Evolutionary conservation across 2,888 invertebrate genomes (phyloP).

Genomic region (Bugulina stolonifera): DNA sequence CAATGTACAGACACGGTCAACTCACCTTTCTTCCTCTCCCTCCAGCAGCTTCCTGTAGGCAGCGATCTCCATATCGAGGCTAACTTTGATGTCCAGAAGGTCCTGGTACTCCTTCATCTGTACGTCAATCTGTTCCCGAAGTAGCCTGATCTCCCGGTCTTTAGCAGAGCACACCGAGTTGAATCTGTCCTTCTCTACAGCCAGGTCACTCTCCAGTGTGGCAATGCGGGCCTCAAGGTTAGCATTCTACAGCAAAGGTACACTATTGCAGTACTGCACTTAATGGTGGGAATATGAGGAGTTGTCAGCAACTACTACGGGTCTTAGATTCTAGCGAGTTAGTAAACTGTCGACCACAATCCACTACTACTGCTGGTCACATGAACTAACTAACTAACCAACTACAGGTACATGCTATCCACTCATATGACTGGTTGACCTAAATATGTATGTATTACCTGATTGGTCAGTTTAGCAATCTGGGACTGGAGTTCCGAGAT

Average conservation of each 20-base stretch:
- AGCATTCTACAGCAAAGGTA: constrained; percentile 38
- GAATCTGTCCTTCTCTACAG: constrained; percentile 72
- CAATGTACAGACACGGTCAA: too few species aligned
- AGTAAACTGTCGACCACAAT: too few species aligned
- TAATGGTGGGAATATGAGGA: too few species aligned
- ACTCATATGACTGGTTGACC: too few species aligned
- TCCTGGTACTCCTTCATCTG: constrained; percentile 92
- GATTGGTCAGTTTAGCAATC: constrained; percentile 16
- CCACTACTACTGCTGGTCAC: too few species aligned
- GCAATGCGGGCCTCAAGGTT: constrained; percentile 62
- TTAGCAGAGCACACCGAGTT: constrained; percentile 60
- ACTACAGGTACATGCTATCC: too few species aligned
- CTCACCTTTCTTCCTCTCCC: constrained; percentile 68
- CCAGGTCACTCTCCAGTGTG: constrained; percentile 76
- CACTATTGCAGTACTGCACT: too few species aligned
- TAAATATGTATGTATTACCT: too few species aligned
- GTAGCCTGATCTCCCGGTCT: constrained; percentile 67
- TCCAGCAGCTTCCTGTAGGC: constrained; percentile 84
- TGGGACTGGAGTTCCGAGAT: constrained; percentile 24
- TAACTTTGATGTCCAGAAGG: constrained; percentile 91
- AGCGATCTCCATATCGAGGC: constrained; percentile 80
- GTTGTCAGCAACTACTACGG: too few species aligned
- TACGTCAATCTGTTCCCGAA: constrained; percentile 64
- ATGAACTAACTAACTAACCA: too few species aligned
- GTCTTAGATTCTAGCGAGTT: too few species aligned